A percentile compares a stretch with the other conserved stretches of the same genome.
These are phyloP conservation scores for Diachasmimorpha longicaudata DNA, from an alignment of 1,140 invertebrate species.

Conservation along the genomic window DNA sequence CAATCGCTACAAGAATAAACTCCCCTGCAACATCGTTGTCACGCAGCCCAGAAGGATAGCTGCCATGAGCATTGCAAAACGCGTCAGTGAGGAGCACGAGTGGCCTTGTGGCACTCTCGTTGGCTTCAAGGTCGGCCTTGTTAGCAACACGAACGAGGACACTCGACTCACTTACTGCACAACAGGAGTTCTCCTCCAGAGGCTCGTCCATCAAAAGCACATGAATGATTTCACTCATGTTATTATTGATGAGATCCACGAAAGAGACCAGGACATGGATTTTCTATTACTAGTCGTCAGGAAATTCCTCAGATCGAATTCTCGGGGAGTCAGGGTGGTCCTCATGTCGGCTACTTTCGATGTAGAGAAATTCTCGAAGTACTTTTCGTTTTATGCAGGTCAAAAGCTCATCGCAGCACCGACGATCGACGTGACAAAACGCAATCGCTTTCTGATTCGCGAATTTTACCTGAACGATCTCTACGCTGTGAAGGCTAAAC, in stretches of 20 bases:
- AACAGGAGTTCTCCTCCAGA: slow-evolving; percentile 78
- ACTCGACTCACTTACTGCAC: slow-evolving; percentile 89
- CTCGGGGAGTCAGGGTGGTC: slow-evolving; percentile 76
- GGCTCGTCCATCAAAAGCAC: slow-evolving; percentile 71
- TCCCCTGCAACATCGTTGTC: slow-evolving; percentile 82
- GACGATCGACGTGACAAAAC: slow-evolving; percentile 65
- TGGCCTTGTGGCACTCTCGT: slow-evolving; percentile 80
- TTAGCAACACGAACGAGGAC: slow-evolving; percentile 67
- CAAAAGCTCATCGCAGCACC: slow-evolving; percentile 61
- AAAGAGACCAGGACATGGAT: slow-evolving; percentile 92
- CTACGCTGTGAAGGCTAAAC: slow-evolving; percentile 39
- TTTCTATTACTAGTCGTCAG: slow-evolving; percentile 88
- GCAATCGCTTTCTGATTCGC: slow-evolving; percentile 64
- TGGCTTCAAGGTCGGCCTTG: slow-evolving; percentile 82
- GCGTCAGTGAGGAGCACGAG: slow-evolving; percentile 78
- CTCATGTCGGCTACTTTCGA: slow-evolving; percentile 91
- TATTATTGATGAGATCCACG: slow-evolving; percentile 95
- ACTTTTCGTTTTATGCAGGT: slow-evolving; percentile 71
- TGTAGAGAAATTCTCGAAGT: slow-evolving; percentile 73
- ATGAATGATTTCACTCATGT: slow-evolving; percentile 82
- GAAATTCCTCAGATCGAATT: slow-evolving; percentile 78
- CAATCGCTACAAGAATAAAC: slow-evolving; percentile 66
- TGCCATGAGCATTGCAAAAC: slow-evolving; percentile 79
- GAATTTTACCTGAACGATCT: slow-evolving; percentile 77
- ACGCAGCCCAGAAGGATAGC: slow-evolving; percentile 88